Base-by-base conservation (phyloP, 1,140 invertebrate species). In the Diachasma alloeum region DNA sequence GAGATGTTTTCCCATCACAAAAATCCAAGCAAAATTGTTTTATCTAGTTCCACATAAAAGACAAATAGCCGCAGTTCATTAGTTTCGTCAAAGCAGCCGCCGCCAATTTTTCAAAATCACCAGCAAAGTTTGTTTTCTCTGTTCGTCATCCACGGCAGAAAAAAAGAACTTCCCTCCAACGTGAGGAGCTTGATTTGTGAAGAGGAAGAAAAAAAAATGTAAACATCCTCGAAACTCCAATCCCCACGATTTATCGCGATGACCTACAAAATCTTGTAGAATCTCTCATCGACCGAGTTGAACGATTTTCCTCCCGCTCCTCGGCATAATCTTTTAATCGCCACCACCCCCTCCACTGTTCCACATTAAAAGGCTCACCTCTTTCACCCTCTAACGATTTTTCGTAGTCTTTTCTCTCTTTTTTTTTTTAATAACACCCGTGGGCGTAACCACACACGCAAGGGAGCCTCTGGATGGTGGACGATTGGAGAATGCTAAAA, bases 401-500 rank as follows among this genome's bases (percentile, higher is more conserved):
- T 63, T 31, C 59, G 59, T 63, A 26, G 4, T 26, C 24, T 31
- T 11, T 63, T 13, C 22, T 11, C 59, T 48, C 39, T 19, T 44
- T 48, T 46, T 71, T 44, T 71, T 71, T 71, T 46, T 71, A 44
- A 46, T 46, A 37, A 56, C 31, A 72, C 46, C n/a, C 24, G 24
- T 72, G 22, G 22, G 26, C 22, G 48, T 46, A 42, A 59, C 48
- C 17, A 36, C 19, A 72, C 26, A 72, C 31, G 46, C n/a, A 24
- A 53, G 48, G 19, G 22, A 63, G 31, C 15, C 11, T 26, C 71
- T 37, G 31, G n/a, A 36, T 13, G 71, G 22, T 53, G 48, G 11
- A 17, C 31, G 11, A 72, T 72, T 72, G 71, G 46, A 36, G 71
- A 72, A 72, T 72, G 26, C 59, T 72, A 56, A 48, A 72, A 72